Base-by-base conservation (phyloP, 2,888 invertebrate genomes). In the Lucinisca nassula region DNA sequence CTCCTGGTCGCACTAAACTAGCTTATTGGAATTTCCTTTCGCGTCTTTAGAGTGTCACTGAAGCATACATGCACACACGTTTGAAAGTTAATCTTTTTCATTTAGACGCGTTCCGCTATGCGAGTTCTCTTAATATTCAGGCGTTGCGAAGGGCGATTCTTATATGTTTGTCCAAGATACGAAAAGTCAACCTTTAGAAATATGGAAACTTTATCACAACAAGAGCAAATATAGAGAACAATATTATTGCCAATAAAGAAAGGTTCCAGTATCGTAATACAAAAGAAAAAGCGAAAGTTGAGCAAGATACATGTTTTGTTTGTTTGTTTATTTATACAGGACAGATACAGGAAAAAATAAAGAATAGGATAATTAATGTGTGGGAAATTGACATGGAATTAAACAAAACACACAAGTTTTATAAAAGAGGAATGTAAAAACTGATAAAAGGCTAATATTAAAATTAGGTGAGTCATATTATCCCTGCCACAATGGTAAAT, bases 91-190 rank as follows among this genome's bases (percentile, higher is more conserved):
- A 30, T 61, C 27, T 74, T 0, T 67, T 32, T n/a, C 45, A 24
- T 24, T 74, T 30, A 24, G 35, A n/a, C n/a, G 74, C 74, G 74
- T 74, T 74, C 21, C 45, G 74, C 24, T 74, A 74, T 40, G 74
- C 45, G 74, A 1, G 32, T 32, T 24, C n/a, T 6, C 21, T 27
- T 74, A 30, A 40, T 74, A 74, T 40, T 30, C 27, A 40, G 74
- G 30, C 74, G 77, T 77, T 58, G 77, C 77, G 77, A 77, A 24
- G 77, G 77, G 38, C 38, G 55, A 58, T 49, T 77, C 27, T n/a
- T 51, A 27, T 37, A 37, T 77, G 77, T 77, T 77, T 77, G 58
- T 58, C 51, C 58, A 58, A 37, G 77, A 77, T 77, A 77, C 77
- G 74, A 40, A 45, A 74, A 40, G 45, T 45, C 45, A 38, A 14